Conservation (phyloP, 2,888 invertebrate species). For the Miltochrista miniata region DNA sequence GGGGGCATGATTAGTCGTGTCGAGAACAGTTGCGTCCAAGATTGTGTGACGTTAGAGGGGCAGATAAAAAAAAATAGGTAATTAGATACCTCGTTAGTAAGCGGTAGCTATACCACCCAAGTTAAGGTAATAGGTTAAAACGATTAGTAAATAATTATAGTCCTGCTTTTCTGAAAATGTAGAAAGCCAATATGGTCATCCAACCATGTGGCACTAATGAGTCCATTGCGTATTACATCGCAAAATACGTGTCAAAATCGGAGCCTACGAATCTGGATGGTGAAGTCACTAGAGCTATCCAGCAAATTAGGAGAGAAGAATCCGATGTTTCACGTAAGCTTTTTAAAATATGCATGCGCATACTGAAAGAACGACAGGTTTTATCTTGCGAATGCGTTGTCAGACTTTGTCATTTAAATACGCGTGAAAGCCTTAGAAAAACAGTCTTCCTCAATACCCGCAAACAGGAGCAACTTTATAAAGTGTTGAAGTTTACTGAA, state of each 20-base stretch:
- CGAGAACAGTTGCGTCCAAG: too few relatives aligned
- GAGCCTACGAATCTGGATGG: conserved; percentile 26
- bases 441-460: conserved; percentile 1
- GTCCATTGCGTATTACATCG: conserved; percentile 22
- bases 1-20: too few relatives aligned
- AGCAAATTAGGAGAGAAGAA: conserved; percentile 19
- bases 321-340: conserved; percentile 31
- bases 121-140: too few relatives aligned
- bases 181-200: conserved; percentile 1
- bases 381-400: conserved; percentile 44
- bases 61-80: too few relatives aligned
- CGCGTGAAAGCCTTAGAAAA: conserved; percentile 13
- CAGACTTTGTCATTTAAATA: conserved; percentile 11
- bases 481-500: conserved; percentile 33
- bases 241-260: conserved; percentile 19
- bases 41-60: too few relatives aligned
- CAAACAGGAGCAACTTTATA: conserved; percentile 15
- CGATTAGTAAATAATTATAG: too few relatives aligned
- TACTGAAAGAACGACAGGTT: conserved; percentile 40
- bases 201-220: conserved; percentile 26
- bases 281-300: conserved; percentile 5
- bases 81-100: too few relatives aligned
- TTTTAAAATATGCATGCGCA: conserved; percentile 40
- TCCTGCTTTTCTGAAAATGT: too few relatives aligned
- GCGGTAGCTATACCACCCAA: too few relatives aligned